Evolutionary conservation across 1,140 invertebrate genomes (phyloP).

Genomic region (Drosophila yakuba): DNA sequence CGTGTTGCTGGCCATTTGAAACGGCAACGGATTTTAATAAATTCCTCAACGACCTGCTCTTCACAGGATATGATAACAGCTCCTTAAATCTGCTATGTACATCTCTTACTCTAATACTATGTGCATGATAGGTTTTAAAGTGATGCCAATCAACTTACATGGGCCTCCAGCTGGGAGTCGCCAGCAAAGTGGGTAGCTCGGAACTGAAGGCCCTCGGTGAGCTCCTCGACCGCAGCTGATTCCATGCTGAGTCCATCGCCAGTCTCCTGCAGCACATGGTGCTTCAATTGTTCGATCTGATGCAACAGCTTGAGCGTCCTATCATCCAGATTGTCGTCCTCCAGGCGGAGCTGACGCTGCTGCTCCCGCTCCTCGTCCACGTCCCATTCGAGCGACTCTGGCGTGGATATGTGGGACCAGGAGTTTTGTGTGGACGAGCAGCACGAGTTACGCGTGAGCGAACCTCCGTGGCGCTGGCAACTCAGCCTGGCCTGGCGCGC

Average conservation of each 20-base stretch:
- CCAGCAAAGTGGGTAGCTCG: conserved; percentile 59
- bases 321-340: conserved; percentile 79
- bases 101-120: too few relatives aligned
- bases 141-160: too few relatives aligned
- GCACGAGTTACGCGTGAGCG: conserved; percentile 72
- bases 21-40: too few relatives aligned
- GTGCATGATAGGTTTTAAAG: too few relatives aligned
- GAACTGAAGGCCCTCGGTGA: conserved; percentile 54
- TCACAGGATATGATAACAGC: too few relatives aligned
- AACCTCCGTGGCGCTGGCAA: conserved; percentile 53
- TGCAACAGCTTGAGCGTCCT: conserved; percentile 77
- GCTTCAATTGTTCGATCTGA: conserved; percentile 82
- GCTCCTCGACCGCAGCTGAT: conserved; percentile 36
- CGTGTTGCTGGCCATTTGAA: too few relatives aligned
- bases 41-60: too few relatives aligned
- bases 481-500: conserved; percentile 37
- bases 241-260: conserved; percentile 65
- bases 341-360: conserved; percentile 58
- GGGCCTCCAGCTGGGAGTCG: too few relatives aligned
- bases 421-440: conserved; percentile 75
- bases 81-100: too few relatives aligned
- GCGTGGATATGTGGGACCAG: conserved; percentile 83
- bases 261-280: conserved; percentile 79
- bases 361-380: conserved; percentile 79
- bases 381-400: conserved; percentile 83